Base-by-base conservation (phyloP, 2,888 invertebrate genomes). In the Dryobota labecula region DNA sequence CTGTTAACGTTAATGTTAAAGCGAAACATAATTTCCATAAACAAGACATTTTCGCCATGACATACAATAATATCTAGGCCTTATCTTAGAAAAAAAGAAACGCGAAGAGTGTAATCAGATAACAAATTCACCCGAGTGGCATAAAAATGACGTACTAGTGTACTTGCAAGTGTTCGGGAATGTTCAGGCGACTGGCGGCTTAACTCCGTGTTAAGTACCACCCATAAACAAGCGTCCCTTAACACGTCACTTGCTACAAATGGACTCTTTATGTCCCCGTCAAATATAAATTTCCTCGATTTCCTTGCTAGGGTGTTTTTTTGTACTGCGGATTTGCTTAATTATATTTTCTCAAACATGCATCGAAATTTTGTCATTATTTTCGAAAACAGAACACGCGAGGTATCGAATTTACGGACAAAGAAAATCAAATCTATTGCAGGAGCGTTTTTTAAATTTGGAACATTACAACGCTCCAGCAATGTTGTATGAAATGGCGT, bases 201-300 rank as follows among this genome's bases (percentile, higher is more conserved):
- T 90, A 91, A 89, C 87, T 88, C 85, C 88, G 84, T 90, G 92
- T 90, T 92, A 93, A 94, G 91, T 92, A 90, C 86, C 87, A 75
- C 82, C 90, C 90, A 93, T 94, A 93, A 93, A 93, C 91, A 94
- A 90, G 88, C 83, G 86, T 84, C 90, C 87, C 90, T 88, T 89
- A 88, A 90, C 89, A 90, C 88, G 91, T 90, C 93, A 91, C 90
- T 89, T 84, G 87, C 87, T 91, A 92, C 91, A 93, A 94, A 94
- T 92, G 87, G 89, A 91, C 90, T 90, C 90, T 92, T 92, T 92
- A 91, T 90, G 89, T 87, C 86, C 85, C 86, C 79, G 89, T 90
- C 91, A 90, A 91, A 91, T 88, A 90, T 87, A 90, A 90, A 89
- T 87, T 89, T 85, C 78, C 83, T 76, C 83, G 82, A 88, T 88